Evolutionary conservation across 1,140 invertebrate genomes (phyloP).

Genomic region (Protaetia brevitarsis): DNA sequence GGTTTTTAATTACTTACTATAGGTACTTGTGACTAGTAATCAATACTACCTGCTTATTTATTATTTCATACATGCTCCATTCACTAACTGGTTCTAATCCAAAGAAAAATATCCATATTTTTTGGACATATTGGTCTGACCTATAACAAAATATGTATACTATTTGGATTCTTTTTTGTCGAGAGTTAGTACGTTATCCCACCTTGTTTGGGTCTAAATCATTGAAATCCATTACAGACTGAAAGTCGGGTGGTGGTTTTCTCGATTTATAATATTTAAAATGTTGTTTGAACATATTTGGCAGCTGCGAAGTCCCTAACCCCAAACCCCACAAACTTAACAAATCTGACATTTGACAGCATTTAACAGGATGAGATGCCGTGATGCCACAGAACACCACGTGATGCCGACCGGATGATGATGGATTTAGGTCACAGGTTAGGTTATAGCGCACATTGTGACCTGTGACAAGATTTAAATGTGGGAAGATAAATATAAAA

Average conservation of each 20-base stretch:
- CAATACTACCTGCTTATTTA: conserved; percentile 52
- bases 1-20: conserved; percentile 27
- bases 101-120: conserved; percentile 31
- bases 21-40: conserved; percentile 17
- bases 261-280: conserved; percentile 63
- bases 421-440: no score
- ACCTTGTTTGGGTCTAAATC: conserved; percentile 24
- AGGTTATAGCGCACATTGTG: no score
- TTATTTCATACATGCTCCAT: conserved; percentile 60
- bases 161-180: background rate
- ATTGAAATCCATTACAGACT: conserved; percentile 53
- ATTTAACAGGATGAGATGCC: no score
- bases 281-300: conserved; percentile 28
- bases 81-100: conserved; percentile 52
- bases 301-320: no score
- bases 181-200: no score
- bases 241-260: conserved; percentile 51
- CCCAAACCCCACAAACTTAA: no score
- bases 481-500: no score
- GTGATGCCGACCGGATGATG: no score
- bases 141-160: conserved; percentile 19
- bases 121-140: conserved; percentile 29
- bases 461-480: no score
- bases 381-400: no score
- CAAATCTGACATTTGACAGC: no score